phyloP scores from a whole-genome alignment of 2,888 invertebrate species.

The Mactromeris polynyma region DNA sequence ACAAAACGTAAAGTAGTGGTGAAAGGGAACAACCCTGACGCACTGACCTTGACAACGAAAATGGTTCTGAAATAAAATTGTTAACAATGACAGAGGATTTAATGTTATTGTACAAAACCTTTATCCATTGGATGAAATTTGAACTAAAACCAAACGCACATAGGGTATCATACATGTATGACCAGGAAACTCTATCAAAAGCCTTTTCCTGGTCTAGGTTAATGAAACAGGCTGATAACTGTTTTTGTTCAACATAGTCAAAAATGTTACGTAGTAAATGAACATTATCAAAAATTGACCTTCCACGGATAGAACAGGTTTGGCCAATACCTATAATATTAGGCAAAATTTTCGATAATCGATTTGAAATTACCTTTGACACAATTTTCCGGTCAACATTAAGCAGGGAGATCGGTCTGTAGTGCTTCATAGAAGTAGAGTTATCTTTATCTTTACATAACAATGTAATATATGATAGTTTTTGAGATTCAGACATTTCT shows the following conservation, averaged over 20 bases:
- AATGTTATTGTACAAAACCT: slow-evolving; percentile 67
- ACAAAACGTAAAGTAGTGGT: slow-evolving; percentile 20
- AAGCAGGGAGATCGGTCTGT: slow-evolving; percentile 70
- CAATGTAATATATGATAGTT: slow-evolving; percentile 51
- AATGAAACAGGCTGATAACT: slow-evolving; percentile 43
- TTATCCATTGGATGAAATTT: slow-evolving; percentile 66
- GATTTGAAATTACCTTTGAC: slow-evolving; percentile 64
- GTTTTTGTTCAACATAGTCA: slow-evolving; percentile 66
- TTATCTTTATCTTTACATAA: slow-evolving; percentile 67
- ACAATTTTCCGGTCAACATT: slow-evolving; percentile 72
- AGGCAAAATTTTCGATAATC: slow-evolving; percentile 57
- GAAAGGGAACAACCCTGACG: neutral
- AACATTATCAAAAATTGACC: slow-evolving; percentile 71
- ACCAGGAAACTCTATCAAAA: slow-evolving; percentile 71
- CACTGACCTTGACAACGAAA: neutral
- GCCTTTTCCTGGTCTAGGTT: slow-evolving; percentile 74
- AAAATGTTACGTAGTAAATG: slow-evolving; percentile 65
- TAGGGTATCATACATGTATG: slow-evolving; percentile 66
- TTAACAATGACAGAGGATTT: slow-evolving; percentile 61
- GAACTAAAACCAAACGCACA: slow-evolving; percentile 65
- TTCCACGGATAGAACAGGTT: slow-evolving; percentile 65
- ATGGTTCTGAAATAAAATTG: slow-evolving; percentile 13
- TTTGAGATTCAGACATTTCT: slow-evolving; percentile 50
- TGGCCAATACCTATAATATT: slow-evolving; percentile 61
- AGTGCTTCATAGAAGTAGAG: slow-evolving; percentile 62